Conservation (phyloP, 2,113 vertebrate species). For the Chloroceryle aenea region DNA sequence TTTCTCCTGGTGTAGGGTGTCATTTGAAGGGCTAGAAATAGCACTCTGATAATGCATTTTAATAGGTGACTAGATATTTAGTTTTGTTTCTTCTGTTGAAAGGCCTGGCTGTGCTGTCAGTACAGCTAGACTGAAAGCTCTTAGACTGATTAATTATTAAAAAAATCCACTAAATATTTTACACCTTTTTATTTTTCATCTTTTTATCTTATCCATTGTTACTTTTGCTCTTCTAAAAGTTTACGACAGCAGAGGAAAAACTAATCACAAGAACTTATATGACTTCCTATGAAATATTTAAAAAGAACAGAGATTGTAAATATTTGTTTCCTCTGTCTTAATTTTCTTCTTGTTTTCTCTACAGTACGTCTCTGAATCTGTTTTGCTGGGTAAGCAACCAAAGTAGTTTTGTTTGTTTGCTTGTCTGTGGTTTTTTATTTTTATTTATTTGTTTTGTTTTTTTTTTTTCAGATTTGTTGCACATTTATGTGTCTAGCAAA, state of each 20-base stretch:
- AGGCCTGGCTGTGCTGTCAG: not conserved
- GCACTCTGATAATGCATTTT: not conserved
- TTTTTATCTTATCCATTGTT: not conserved
- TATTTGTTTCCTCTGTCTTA: not conserved
- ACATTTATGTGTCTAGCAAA: not conserved
- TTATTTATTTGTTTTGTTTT: too few relatives aligned
- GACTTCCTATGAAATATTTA: not conserved
- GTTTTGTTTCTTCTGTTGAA: slow-evolving; percentile 16
- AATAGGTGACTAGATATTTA: not conserved
- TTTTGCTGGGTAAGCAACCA: not conserved
- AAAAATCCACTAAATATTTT: slow-evolving; percentile 56
- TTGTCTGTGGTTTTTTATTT: too few relatives aligned
- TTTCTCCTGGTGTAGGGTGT: not conserved
- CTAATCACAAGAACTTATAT: not conserved
- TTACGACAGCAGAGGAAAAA: not conserved
- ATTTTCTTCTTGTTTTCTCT: not conserved
- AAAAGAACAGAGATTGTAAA: not conserved
- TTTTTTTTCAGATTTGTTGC: not conserved
- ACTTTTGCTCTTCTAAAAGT: not conserved
- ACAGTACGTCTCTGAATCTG: not conserved
- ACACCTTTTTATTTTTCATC: slow-evolving; percentile 31
- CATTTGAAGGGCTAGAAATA: not conserved
- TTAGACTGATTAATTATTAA: slow-evolving; percentile 55
- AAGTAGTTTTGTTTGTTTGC: not conserved
- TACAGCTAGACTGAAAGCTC: slow-evolving; percentile 16